Conservation (phyloP, 1,140 invertebrate species). For the Penaeus chinensis region DNA sequence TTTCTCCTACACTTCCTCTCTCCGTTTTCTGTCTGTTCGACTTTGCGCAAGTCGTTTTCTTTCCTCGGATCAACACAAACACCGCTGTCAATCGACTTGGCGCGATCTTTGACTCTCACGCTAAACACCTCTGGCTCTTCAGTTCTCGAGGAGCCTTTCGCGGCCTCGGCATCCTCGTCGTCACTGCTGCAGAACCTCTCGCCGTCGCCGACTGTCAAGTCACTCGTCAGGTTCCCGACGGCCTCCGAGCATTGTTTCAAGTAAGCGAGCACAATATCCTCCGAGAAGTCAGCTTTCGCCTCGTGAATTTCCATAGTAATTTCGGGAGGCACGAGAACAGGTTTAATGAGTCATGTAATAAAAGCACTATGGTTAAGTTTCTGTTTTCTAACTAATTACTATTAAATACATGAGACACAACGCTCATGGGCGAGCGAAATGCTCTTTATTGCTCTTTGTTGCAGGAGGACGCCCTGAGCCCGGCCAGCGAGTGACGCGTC, state of each 20-base stretch:
- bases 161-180: neutral
- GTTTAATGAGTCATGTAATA: neutral
- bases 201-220: constrained; percentile 5
- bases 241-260: constrained; percentile 35
- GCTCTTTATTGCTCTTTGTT: neutral
- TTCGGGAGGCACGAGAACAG: neutral
- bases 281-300: constrained; percentile 37
- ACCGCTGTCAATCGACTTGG: constrained; percentile 46
- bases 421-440: neutral
- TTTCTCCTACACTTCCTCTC: constrained; percentile 1
- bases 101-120: constrained; percentile 37
- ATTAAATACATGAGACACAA: too few relatives aligned
- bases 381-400: neutral
- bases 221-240: constrained; percentile 37
- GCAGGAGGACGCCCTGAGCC: constrained; percentile 1
- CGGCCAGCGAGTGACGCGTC: neutral
- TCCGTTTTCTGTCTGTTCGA: constrained; percentile 31
- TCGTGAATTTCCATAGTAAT: constrained; percentile 50
- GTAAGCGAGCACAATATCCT: constrained; percentile 40
- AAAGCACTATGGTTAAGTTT: neutral
- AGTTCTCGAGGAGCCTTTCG: neutral
- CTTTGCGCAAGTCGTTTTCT: constrained; percentile 24
- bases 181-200: constrained; percentile 37
- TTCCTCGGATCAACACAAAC: constrained; percentile 40
- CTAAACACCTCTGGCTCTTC: constrained; percentile 1